Evolutionary conservation across 2,797 vertebrate species (phyloP).

Genomic region (Tokudaia muenninki): DNA sequence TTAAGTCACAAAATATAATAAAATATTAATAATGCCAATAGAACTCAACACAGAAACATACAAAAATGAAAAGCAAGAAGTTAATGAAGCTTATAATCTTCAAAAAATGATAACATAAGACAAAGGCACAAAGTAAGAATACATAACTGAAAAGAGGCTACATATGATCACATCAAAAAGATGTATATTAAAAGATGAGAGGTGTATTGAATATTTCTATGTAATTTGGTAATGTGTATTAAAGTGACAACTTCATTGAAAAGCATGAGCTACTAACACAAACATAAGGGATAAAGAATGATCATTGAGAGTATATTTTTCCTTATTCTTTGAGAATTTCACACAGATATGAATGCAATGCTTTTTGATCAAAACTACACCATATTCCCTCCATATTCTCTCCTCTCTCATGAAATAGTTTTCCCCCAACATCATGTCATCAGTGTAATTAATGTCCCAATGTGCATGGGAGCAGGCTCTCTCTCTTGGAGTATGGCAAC

Average conservation of each 20-base stretch:
- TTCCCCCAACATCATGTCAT: neutral
- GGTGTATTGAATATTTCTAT: neutral
- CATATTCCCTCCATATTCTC: neutral
- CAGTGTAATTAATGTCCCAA: neutral
- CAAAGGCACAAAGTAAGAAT: neutral
- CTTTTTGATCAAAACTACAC: neutral
- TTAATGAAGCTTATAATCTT: neutral
- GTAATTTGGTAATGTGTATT: neutral
- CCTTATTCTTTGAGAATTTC: neutral
- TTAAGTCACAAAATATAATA: neutral
- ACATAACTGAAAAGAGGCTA: neutral
- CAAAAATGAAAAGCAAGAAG: neutral
- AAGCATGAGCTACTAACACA: neutral
- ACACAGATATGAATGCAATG: neutral
- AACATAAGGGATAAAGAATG: neutral
- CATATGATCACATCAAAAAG: neutral
- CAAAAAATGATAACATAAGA: neutral
- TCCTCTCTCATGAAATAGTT: neutral
- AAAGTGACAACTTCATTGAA: neutral
- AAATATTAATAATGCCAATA: neutral
- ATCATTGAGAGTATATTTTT: neutral
- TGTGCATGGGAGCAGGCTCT: neutral
- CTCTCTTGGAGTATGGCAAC: neutral
- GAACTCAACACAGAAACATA: neutral
- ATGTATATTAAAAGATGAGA: neutral